Base-by-base conservation (phyloP, 2,113 vertebrate species). In the Crotalus horridus region DNA sequence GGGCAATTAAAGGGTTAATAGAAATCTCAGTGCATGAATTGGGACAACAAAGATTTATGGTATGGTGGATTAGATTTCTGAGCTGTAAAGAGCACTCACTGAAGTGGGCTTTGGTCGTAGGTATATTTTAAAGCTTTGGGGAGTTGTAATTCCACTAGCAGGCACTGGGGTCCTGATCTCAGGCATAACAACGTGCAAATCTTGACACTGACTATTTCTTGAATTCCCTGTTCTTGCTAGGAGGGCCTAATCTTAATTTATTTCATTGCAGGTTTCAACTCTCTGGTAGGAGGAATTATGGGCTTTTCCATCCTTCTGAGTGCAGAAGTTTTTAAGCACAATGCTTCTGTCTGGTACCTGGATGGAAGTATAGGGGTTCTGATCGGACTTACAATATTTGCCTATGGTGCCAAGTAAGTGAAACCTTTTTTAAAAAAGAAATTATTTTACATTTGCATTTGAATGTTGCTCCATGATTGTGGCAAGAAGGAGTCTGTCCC, bases 251-350 rank as follows among this genome's bases (percentile, higher is more conserved):
- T 59, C 11, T n/a, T 88, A 43, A 93, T 85, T 94, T 88, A 93
- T 93, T 24, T 92, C 9, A 33, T 23, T 20, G 95, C 95, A 99
- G 99, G 98, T 89, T 99, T 99, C 96, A 99, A 99, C 97, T 99
- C 99, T 93, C 96, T 99, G 89, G 98, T 99, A 69, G 99, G 99
- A 4, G 98, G 98, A 1, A 95, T 99, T 94, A 99, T 99, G 99
- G 99, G 99, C 89, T 99, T 99, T 97, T 99, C 99, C 92, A 99
- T 99, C 94, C 98, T 99, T 11, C 97, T 99, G 91, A 99, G 99
- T 0, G 99, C 99, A 0, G 99, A 99, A 94, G 99, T 99, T 88
- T 99, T 98, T 96, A 98, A 98, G 96, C 98, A 99, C 89, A 96
- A 99, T 51, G 93, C 98, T 6, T 96, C 97, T 1, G 98, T 99